Conservation (phyloP, 2,888 invertebrate species). For the Hydrotaea cyrtoneurina region DNA sequence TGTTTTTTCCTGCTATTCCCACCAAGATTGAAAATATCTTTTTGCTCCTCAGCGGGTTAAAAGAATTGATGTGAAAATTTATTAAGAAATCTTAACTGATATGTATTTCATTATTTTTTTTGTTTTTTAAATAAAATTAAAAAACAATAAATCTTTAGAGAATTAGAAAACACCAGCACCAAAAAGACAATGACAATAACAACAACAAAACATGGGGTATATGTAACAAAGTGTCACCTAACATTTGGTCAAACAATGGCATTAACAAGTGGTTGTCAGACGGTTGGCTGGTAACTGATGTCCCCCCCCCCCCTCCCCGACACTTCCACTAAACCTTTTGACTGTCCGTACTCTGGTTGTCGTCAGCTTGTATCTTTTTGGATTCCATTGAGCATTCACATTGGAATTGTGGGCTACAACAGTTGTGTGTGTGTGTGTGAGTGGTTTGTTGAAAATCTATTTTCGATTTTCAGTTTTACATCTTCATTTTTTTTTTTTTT, state of each 20-base stretch:
- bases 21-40: background rate
- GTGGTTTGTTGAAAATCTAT: constrained; percentile 2
- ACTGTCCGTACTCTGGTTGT: background rate
- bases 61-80: background rate
- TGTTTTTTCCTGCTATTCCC: too few relatives aligned
- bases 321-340: too few relatives aligned
- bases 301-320: too few relatives aligned
- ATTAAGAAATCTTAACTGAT: constrained; percentile 6
- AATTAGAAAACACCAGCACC: background rate
- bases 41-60: background rate
- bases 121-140: background rate
- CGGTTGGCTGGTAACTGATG: background rate
- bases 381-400: constrained; percentile 1
- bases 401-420: constrained; percentile 6
- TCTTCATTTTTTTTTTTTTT: constrained; percentile 72
- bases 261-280: constrained; percentile 41
- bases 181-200: constrained; percentile 11
- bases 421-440: background rate
- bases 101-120: too few relatives aligned
- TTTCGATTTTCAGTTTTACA: constrained; percentile 42
- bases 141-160: constrained; percentile 53
- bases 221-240: constrained; percentile 61
- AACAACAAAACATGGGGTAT: constrained; percentile 17
- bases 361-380: background rate
- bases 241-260: constrained; percentile 44